A percentile compares a stretch with the other conserved stretches of the same genome.
phyloP scores from a whole-genome alignment of 1,140 invertebrate species.

The Hesperophylax magnus region DNA sequence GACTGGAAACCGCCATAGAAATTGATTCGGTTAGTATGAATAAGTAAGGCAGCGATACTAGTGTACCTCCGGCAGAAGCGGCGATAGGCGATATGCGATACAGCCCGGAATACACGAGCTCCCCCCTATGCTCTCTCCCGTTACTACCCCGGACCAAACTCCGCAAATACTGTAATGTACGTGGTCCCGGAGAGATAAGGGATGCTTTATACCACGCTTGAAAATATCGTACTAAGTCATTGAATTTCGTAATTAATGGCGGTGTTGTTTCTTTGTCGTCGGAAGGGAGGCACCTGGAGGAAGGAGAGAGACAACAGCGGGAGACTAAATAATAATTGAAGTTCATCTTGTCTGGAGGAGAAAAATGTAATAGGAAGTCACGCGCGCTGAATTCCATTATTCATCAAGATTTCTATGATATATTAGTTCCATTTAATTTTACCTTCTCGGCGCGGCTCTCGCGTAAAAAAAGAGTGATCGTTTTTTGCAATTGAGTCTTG shows the following conservation, averaged over 20 bases:
- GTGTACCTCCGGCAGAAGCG: no score
- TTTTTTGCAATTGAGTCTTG: no score
- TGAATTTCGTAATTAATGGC: conserved; percentile 28
- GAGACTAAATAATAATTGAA: conserved; percentile 2
- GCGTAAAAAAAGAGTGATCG: no score
- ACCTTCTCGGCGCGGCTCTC: no score
- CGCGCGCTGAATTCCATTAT: neutral
- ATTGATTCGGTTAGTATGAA: conserved; percentile 4
- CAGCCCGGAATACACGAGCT: neutral
- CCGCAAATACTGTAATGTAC: conserved; percentile 15
- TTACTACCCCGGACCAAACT: neutral
- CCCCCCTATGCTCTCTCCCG: neutral
- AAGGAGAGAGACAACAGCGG: neutral
- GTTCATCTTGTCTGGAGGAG: neutral
- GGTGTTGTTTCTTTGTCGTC: conserved; percentile 13
- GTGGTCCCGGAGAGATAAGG: neutral
- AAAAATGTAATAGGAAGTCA: conserved; percentile 1
- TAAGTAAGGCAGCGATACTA: neutral
- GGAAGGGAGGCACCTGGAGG: neutral
- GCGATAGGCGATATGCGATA: no score
- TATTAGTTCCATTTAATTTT: neutral
- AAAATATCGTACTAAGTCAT: conserved; percentile 3
- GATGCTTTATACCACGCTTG: neutral
- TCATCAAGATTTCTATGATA: conserved; percentile 6
- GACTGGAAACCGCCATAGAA: neutral